Evolutionary conservation across 2,113 vertebrate species (phyloP).

Genomic region (Salvelinus fontinalis): DNA sequence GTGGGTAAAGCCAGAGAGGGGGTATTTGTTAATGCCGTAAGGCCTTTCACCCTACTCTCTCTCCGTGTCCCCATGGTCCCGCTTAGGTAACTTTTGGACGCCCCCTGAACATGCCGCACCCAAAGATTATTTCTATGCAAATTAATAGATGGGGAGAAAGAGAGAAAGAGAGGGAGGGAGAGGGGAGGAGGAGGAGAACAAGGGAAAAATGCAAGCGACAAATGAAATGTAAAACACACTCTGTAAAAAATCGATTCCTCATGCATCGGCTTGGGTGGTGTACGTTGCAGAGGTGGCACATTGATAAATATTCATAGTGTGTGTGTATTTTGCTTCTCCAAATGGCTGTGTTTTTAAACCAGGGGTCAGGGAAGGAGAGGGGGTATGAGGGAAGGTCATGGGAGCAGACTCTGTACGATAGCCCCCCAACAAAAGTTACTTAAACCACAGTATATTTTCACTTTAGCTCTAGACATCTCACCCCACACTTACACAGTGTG

Average conservation of each 20-base stretch:
- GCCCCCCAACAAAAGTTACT: background rate
- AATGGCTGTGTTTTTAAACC: conserved; percentile 36
- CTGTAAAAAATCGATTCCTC: conserved; percentile 46
- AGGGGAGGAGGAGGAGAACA: conserved; percentile 2
- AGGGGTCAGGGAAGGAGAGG: conserved; percentile 27
- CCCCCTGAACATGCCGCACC: conserved; percentile 32
- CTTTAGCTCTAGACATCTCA: background rate
- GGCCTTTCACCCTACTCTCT: background rate
- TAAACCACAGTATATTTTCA: background rate
- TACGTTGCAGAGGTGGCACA: conserved; percentile 36
- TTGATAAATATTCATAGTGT: conserved; percentile 49
- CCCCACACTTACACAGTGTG: background rate
- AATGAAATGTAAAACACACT: conserved; percentile 57
- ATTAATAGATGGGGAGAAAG: conserved; percentile 28
- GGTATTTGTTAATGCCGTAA: background rate
- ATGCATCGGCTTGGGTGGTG: conserved; percentile 6
- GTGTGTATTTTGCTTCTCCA: conserved; percentile 24
- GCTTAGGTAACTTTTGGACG: conserved; percentile 25
- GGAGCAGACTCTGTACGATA: background rate
- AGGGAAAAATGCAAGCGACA: conserved; percentile 33
- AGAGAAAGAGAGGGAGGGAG: conserved; percentile 26
- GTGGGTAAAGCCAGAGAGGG: background rate
- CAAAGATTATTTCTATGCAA: conserved; percentile 52
- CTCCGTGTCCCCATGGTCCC: background rate
- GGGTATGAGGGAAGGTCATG: background rate